Evolutionary conservation across 2,113 vertebrate genomes (phyloP).

Genomic region (Muntiacus muntjak): DNA sequence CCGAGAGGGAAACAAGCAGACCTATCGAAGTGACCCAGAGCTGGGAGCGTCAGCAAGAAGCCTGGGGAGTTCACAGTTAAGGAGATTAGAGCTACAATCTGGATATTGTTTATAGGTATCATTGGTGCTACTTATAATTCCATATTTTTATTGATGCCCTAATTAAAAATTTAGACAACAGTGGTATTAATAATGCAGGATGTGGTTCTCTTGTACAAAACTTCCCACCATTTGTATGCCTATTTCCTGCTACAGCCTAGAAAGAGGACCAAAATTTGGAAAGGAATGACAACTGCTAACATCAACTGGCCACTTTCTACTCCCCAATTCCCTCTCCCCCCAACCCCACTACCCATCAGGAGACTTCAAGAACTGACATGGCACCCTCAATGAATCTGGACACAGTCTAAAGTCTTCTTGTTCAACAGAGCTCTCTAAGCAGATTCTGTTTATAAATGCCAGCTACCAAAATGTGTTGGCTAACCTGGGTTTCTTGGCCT

Average conservation of each 20-base stretch:
- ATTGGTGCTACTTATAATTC: neutral
- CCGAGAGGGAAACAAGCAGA: neutral
- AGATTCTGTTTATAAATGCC: neutral
- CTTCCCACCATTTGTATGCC: neutral
- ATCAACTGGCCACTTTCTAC: neutral
- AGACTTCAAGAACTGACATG: neutral
- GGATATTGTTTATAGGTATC: neutral
- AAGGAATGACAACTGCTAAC: conserved; percentile 11
- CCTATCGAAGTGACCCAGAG: neutral
- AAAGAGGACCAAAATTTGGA: neutral
- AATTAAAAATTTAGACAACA: conserved; percentile 17
- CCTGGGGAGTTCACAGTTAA: neutral
- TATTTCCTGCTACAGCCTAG: neutral
- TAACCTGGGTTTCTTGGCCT: conserved; percentile 94
- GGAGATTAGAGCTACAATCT: neutral
- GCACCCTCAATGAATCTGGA: neutral
- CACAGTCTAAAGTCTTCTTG: neutral
- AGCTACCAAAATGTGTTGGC: conserved; percentile 24
- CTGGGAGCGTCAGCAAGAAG: neutral
- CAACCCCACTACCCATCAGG: neutral
- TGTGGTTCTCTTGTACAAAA: neutral
- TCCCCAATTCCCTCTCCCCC: neutral
- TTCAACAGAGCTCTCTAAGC: neutral
- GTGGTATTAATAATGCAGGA: neutral
- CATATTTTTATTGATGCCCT: neutral